These are phyloP conservation scores for Lottia scabra DNA, from an alignment of 2,888 invertebrate genomes.

Conservation along the genomic window DNA sequence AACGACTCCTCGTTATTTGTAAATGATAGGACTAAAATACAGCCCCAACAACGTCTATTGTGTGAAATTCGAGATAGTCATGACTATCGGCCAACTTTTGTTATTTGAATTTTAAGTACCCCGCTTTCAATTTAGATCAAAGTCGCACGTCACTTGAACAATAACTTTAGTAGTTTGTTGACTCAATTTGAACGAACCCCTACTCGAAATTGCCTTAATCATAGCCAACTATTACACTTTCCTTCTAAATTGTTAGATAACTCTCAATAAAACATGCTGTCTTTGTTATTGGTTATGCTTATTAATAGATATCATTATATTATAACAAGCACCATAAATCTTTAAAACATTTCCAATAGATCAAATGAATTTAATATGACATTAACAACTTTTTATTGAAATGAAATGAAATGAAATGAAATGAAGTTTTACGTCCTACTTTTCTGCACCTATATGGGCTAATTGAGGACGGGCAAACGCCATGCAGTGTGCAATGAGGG, in stretches of 20 bases:
- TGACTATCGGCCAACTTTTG: conserved; percentile 2
- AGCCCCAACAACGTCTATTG: not conserved
- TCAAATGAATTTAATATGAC: too few relatives aligned
- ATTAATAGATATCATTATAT: too few relatives aligned
- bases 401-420: too few relatives aligned
- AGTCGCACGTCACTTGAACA: not conserved
- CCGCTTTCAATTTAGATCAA: conserved; percentile 5
- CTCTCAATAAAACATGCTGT: not conserved
- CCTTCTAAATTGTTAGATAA: not conserved
- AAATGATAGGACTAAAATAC: not conserved
- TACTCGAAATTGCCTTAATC: not conserved
- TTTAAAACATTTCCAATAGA: too few relatives aligned
- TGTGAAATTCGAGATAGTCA: not conserved
- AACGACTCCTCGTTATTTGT: conserved; percentile 1
- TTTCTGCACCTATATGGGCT: too few relatives aligned
- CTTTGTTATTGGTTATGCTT: not conserved
- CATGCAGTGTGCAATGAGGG: too few relatives aligned
- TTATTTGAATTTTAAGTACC: conserved; percentile 3
- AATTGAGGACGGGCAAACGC: too few relatives aligned
- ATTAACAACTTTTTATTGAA: too few relatives aligned
- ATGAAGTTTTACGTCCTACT: too few relatives aligned
- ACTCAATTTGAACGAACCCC: not conserved
- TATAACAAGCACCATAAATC: too few relatives aligned
- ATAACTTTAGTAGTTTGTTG: not conserved
- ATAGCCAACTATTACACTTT: not conserved